phyloP scores from a whole-genome alignment of 2,888 invertebrate species.

The Ceramica pisi region DNA sequence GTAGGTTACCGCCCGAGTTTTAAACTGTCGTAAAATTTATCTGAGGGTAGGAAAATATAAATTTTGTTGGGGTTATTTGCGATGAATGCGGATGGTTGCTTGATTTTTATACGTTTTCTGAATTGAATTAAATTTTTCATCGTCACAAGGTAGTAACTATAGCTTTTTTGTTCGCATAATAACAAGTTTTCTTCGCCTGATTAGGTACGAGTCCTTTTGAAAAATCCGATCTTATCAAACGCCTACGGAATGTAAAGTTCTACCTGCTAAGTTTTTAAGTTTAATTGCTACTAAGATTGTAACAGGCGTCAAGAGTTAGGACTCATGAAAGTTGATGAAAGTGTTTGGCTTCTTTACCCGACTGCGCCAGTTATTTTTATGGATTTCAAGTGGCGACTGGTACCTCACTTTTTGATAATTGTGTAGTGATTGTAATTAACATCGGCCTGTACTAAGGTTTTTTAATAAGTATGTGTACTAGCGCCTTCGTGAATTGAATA shows the following conservation, averaged over 20 bases:
- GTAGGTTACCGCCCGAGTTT: constrained; percentile 53
- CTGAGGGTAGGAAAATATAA: constrained; percentile 45
- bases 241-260: neutral
- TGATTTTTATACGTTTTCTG: constrained; percentile 25
- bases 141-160: neutral
- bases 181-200: neutral
- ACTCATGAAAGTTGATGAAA: no score
- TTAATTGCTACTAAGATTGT: constrained; percentile 2
- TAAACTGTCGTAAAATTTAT: constrained; percentile 56
- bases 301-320: neutral
- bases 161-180: neutral
- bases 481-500: neutral
- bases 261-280: neutral
- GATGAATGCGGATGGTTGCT: constrained; percentile 8
- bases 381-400: no score
- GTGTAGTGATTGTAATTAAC: neutral
- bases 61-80: constrained; percentile 31
- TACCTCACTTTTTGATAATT: neutral
- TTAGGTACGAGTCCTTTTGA: neutral
- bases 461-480: neutral
- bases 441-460: neutral
- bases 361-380: no score
- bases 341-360: neutral
- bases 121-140: neutral
- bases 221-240: neutral